phyloP scores from a whole-genome alignment of 2,888 invertebrate genomes.

The Pterobdella sp. region DNA sequence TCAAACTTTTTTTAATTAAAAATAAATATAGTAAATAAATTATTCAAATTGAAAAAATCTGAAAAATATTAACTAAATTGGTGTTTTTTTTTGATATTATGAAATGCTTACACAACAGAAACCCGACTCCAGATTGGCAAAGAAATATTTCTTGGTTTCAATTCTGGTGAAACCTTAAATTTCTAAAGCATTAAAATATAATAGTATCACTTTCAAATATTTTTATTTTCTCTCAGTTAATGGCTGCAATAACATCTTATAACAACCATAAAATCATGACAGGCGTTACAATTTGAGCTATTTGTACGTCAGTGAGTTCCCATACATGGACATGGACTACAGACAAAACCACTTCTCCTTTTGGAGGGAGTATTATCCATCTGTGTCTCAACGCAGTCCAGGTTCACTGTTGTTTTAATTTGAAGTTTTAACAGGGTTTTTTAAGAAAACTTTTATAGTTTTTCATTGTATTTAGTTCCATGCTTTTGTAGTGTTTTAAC shows the following conservation, averaged over 20 bases:
- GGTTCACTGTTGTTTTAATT: no score
- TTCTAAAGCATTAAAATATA: no score
- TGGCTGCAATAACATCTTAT: no score
- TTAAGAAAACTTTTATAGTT: no score
- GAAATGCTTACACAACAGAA: conserved; percentile 28
- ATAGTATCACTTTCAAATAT: no score
- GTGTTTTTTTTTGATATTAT: background rate
- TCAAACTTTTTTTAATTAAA: background rate
- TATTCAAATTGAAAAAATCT: conserved; percentile 1
- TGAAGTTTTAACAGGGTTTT: no score
- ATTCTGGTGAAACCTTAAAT: conserved; percentile 36
- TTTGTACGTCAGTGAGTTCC: conserved; percentile 44
- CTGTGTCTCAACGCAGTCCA: conserved; percentile 41
- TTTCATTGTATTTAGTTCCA: no score
- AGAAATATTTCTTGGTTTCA: conserved; percentile 47
- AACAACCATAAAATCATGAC: no score
- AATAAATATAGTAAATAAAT: background rate
- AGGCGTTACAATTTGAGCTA: conserved; percentile 45
- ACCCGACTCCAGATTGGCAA: conserved; percentile 37
- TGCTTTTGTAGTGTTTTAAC: no score
- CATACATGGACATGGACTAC: conserved; percentile 44
- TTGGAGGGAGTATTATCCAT: conserved; percentile 48
- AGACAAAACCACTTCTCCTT: conserved; percentile 47
- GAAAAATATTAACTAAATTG: background rate
- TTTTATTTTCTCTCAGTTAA: no score